Percentiles rank a stretch among this genome's conserved stretches.
Evolutionary conservation across 2,113 vertebrate species (phyloP).

Genomic region (Hoplias malabaricus): DNA sequence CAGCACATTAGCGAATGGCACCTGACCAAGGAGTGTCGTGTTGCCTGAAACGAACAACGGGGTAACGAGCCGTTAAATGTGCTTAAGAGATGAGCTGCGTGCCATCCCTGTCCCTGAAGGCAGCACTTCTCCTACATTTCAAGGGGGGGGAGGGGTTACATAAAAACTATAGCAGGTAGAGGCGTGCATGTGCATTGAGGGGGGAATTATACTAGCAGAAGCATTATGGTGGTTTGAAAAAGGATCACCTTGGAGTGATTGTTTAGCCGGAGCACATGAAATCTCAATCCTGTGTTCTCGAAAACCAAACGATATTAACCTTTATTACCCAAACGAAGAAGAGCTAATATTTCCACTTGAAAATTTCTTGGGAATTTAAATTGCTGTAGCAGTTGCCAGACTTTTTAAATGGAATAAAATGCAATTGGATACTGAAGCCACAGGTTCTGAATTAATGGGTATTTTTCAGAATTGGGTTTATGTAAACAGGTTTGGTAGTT

Average conservation of each 20-base stretch:
- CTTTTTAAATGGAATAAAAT: background rate
- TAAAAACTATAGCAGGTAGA: slow-evolving; percentile 41
- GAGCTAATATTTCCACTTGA: slow-evolving; percentile 10
- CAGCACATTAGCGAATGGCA: slow-evolving; percentile 66
- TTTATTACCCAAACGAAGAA: slow-evolving; percentile 30
- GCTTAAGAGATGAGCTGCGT: slow-evolving; percentile 65
- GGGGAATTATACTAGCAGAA: slow-evolving; percentile 17
- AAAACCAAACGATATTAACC: slow-evolving; percentile 20
- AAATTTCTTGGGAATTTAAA: background rate
- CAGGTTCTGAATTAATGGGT: too few relatives aligned
- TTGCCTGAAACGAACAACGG: slow-evolving; percentile 50
- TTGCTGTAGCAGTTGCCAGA: background rate
- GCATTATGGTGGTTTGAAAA: slow-evolving; percentile 32
- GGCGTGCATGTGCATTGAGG: slow-evolving; percentile 20
- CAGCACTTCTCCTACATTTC: slow-evolving; percentile 35
- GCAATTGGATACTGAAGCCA: slow-evolving; percentile 9
- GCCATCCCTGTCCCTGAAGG: slow-evolving; percentile 47
- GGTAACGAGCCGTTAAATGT: slow-evolving; percentile 71
- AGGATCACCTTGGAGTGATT: slow-evolving; percentile 41
- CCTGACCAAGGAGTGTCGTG: slow-evolving; percentile 65
- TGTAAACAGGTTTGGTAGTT: background rate
- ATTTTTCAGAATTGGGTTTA: background rate
- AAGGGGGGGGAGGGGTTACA: slow-evolving; percentile 11
- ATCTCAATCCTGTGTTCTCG: slow-evolving; percentile 19
- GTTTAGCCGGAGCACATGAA: slow-evolving; percentile 38